Evolutionary conservation across 2,888 invertebrate genomes (phyloP), one percentile per base, ranked within the genome.

Genomic region (Drosophila niveifrons): DNA sequence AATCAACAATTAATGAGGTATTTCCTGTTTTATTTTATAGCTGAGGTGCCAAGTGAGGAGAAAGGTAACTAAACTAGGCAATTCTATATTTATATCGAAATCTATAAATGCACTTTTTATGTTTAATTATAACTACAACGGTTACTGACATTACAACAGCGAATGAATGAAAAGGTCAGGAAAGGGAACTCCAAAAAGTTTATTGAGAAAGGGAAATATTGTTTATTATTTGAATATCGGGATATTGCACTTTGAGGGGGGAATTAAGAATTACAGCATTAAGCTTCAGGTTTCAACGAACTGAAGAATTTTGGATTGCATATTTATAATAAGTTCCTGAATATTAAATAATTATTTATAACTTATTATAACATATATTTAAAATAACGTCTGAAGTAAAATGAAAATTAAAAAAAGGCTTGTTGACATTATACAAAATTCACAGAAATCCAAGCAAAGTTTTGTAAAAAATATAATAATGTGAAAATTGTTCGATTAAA

Each of bases 1-100:
- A 58, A 47, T 15, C 23, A 36, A 47, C 13, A 15, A 13, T 31
- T 13, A 17, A 7, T 41, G 9, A 51, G 13, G 4, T 43, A 57
- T 50, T 57, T 57, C 23, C 41, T 57, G 46, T 18, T 41, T 41
- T 41, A 2, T 13, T 41, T 2, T 41, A 15, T 15, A 41, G 7
- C 13, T 17, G 10, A 31, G 15, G 13, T 29, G 9, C 10, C 10
- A 0, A 13, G 10, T 39, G 39, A 13, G 13, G 39, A 9, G 39
- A 41, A 29, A 29, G 47, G 23, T 23, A 47, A 13, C 9, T 57
- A 47, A 57, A 39, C 23, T 47, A 13, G 34, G 3, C 10, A 15
- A 47, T 11, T 28, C 8, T 44, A 18, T 43, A 8, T 18, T 23
- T 13, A 6, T n/a, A 46, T 9, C 3, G n/a, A 34, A 4, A 11